These are phyloP conservation scores for Drosophila subpulchrella DNA, from an alignment of 1,140 invertebrate species.

Conservation along the genomic window DNA sequence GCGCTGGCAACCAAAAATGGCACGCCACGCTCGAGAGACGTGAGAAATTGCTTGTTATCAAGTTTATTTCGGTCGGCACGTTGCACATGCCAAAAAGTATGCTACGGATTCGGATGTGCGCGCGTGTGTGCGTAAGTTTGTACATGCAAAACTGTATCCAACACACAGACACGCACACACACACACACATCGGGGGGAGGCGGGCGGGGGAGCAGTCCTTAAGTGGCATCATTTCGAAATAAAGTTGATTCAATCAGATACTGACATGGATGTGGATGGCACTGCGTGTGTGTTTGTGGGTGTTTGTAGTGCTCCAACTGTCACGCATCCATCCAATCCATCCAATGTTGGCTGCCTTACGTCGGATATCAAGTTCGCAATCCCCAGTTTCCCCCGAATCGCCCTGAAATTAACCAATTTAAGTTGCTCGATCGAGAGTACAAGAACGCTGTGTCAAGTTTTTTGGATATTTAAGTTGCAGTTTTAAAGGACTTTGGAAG, in stretches of 20 bases:
- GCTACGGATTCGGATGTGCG: slow-evolving; percentile 42
- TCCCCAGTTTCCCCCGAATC: not conserved
- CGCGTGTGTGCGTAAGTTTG: slow-evolving; percentile 21
- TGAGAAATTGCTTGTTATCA: slow-evolving; percentile 83
- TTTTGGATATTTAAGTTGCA: not conserved
- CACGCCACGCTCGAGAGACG: slow-evolving; percentile 60
- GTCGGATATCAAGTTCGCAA: slow-evolving; percentile 31
- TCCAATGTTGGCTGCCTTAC: slow-evolving; percentile 53
- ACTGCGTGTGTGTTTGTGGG: slow-evolving; percentile 22
- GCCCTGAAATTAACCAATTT: slow-evolving; percentile 43
- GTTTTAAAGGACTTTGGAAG: not conserved
- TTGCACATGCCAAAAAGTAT: slow-evolving; percentile 77
- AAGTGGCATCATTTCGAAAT: slow-evolving; percentile 84
- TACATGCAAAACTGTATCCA: slow-evolving; percentile 55
- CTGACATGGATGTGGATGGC: slow-evolving; percentile 30
- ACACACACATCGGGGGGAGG: slow-evolving; percentile 1
- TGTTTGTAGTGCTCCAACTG: slow-evolving; percentile 59
- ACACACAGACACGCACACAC: not conserved
- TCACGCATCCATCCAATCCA: slow-evolving; percentile 72
- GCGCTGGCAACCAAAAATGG: slow-evolving; percentile 45
- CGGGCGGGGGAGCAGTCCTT: slow-evolving; percentile 22
- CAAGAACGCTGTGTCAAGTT: not conserved
- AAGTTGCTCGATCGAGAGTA: slow-evolving; percentile 7
- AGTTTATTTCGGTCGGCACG: slow-evolving; percentile 78
- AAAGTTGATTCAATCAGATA: slow-evolving; percentile 83